Conservation (phyloP, 2,113 vertebrate species). For the Otis tarda region DNA sequence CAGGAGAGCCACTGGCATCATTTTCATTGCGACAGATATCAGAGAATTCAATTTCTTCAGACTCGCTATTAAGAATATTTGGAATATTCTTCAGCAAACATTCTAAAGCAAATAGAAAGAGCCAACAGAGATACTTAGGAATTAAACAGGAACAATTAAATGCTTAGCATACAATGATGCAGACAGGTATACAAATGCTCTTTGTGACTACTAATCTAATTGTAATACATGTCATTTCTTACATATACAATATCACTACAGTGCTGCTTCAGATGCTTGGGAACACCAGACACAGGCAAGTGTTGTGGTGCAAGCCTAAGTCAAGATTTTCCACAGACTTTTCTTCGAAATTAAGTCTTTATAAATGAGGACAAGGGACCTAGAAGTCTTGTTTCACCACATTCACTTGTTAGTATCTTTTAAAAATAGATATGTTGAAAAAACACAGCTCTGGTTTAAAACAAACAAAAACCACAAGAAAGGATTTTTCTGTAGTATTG, state of each 20-base stretch:
- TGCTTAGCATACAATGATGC: background rate
- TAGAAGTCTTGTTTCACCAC: background rate
- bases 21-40: background rate
- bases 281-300: background rate
- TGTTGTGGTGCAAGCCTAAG: background rate
- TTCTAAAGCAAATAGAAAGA: constrained; percentile 1
- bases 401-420: background rate
- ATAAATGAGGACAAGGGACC: background rate
- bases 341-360: background rate
- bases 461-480: background rate
- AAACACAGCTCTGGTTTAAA: background rate
- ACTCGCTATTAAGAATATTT: background rate
- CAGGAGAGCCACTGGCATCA: background rate
- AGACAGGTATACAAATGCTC: background rate
- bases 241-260: background rate
- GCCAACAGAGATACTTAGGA: background rate
- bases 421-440: background rate
- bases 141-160: background rate
- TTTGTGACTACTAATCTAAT: background rate
- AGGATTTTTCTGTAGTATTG: background rate
- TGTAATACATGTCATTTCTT: background rate
- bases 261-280: background rate
- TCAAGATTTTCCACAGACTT: background rate
- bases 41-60: background rate
- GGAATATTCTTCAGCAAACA: background rate